Evolutionary conservation across 2,888 invertebrate species (phyloP).

Genomic region (Hypercompe scribonia): DNA sequence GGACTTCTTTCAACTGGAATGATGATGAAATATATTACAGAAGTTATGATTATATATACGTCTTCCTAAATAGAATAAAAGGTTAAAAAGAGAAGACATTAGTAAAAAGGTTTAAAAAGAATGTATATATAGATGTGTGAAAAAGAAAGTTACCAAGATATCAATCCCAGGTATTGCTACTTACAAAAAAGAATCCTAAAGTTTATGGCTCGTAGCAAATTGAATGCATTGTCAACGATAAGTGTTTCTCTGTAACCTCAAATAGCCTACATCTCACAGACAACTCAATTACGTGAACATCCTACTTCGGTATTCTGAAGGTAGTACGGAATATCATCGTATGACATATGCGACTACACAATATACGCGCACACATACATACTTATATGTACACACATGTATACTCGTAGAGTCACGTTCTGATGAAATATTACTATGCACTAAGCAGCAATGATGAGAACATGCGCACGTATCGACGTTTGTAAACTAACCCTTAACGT

Average conservation of each 20-base stretch:
- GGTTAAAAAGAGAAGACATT: too few species aligned
- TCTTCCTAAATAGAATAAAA: too few species aligned
- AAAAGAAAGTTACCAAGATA: too few species aligned
- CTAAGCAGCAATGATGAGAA: not conserved
- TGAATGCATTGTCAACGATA: slow-evolving; percentile 1
- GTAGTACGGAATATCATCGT: not conserved
- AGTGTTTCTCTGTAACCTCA: not conserved
- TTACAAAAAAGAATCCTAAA: not conserved
- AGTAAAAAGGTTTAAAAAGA: too few species aligned
- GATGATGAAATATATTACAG: too few species aligned
- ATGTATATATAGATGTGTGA: too few species aligned
- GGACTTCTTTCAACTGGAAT: too few species aligned
- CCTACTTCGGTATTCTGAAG: not conserved
- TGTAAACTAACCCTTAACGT: not conserved
- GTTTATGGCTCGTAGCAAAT: not conserved
- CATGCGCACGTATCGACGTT: not conserved
- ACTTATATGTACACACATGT: not conserved
- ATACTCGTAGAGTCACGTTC: not conserved
- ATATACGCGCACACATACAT: not conserved
- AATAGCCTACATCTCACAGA: not conserved
- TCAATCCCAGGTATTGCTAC: not conserved
- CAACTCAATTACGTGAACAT: not conserved
- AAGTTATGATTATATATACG: too few species aligned
- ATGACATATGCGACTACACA: not conserved
- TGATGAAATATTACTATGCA: not conserved